These are phyloP conservation scores for Coleophora flavipennella DNA, from an alignment of 2,888 invertebrate genomes.

Conservation along the genomic window DNA sequence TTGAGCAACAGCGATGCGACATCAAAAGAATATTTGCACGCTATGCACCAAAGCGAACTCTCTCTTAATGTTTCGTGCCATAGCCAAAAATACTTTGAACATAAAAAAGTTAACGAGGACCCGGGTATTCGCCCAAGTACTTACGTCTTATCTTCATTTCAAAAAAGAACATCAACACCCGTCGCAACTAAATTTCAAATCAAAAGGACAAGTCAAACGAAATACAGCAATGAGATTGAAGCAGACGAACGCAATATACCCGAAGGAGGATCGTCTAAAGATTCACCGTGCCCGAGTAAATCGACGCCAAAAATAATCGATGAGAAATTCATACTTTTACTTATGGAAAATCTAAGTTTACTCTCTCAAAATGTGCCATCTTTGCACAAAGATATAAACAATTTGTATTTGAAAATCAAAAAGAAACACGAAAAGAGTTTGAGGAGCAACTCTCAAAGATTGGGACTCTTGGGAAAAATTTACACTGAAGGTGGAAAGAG, in stretches of 20 bases:
- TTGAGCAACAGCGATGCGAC: constrained; percentile 34
- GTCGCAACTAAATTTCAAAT: constrained; percentile 18
- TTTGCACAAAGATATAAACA: constrained; percentile 43
- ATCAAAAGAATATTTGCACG: constrained; percentile 27
- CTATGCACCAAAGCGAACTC: constrained; percentile 25
- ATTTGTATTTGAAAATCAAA: constrained; percentile 34
- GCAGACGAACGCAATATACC: constrained; percentile 9
- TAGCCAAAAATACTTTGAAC: constrained; percentile 21
- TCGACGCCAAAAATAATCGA: constrained; percentile 37
- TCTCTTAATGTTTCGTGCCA: constrained; percentile 25
- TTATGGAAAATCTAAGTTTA: constrained; percentile 43
- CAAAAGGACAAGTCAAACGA: constrained; percentile 22
- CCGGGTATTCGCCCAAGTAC: constrained; percentile 34
- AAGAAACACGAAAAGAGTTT: constrained; percentile 38
- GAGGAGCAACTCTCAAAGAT: constrained; percentile 7
- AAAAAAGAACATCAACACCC: constrained; percentile 23
- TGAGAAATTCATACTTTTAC: constrained; percentile 45
- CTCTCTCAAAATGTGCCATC: constrained; percentile 39
- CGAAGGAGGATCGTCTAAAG: constrained; percentile 1
- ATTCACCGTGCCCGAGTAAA: constrained; percentile 15
- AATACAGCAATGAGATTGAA: constrained; percentile 17
- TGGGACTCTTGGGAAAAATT: constrained; percentile 46
- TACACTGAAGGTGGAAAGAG: constrained; percentile 26
- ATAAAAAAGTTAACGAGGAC: constrained; percentile 20
- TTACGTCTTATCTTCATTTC: constrained; percentile 32